Percentiles rank a stretch among this genome's conserved stretches.
Conservation (phyloP, 1,140 invertebrate species). For the Coenobita brevimanus region DNA sequence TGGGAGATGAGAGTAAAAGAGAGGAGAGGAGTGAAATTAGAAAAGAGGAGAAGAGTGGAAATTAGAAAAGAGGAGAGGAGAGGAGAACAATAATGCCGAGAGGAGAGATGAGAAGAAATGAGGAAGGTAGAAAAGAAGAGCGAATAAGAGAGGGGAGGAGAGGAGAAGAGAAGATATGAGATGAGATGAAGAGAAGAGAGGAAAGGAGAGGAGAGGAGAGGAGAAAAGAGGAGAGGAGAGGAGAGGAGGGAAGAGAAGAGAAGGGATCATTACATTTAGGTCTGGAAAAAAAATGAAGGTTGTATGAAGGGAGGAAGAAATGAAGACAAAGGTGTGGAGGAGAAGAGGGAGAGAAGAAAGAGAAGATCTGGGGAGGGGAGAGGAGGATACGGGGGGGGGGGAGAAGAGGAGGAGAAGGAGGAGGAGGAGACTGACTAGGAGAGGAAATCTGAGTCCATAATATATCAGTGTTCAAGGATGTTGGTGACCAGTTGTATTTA, state of each 20-base stretch:
- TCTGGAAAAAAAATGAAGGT: not conserved
- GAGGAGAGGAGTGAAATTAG: not conserved
- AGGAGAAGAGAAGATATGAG: not conserved
- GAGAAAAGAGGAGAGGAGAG: not conserved
- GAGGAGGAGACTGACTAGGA: not conserved
- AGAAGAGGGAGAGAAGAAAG: no score
- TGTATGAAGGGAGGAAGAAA: no score
- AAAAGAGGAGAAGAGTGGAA: not conserved
- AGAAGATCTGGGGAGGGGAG: not conserved
- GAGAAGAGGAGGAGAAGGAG: not conserved
- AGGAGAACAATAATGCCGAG: not conserved
- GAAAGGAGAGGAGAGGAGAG: no score
- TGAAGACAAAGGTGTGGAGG: no score
- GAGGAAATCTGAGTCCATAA: not conserved
- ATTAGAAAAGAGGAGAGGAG: not conserved
- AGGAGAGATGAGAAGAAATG: not conserved
- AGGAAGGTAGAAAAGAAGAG: not conserved
- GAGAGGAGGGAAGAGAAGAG: not conserved
- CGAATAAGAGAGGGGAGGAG: not conserved
- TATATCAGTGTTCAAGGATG: not conserved
- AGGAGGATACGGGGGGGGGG: not conserved
- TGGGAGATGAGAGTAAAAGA: not conserved
- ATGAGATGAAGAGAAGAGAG: not conserved
- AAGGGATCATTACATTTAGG: not conserved
- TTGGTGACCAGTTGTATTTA: no score